Conservation (phyloP, 37 sponge, comb jelly and placozoan genomes). For the Cliona cf. orientalis region DNA sequence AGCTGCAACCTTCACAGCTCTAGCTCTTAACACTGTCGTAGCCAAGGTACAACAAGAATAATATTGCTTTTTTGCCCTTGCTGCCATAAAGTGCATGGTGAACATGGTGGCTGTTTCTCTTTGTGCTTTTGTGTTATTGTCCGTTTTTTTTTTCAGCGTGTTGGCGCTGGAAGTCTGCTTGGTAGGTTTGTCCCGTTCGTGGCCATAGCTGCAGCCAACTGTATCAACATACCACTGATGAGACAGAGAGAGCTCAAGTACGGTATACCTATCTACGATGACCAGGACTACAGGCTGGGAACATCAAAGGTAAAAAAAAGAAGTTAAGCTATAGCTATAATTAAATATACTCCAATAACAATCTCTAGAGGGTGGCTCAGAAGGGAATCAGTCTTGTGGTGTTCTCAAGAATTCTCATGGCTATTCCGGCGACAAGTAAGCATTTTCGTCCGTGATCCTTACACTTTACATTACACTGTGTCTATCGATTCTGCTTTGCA, state of each 20-base stretch:
- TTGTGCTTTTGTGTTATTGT: no score
- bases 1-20: conserved; percentile 82
- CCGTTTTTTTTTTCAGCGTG: no score
- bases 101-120: no score
- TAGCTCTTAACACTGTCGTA: conserved; percentile 71
- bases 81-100: no score
- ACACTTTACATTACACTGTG: not conserved
- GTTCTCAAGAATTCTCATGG: conserved; percentile 85
- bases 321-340: not conserved
- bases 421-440: conserved; percentile 87
- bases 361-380: conserved; percentile 66
- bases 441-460: not conserved
- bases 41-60: no score
- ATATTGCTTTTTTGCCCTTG: no score
- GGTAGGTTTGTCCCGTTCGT: conserved; percentile 88
- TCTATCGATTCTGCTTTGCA: not conserved
- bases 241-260: conserved; percentile 81
- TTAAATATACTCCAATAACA: not conserved
- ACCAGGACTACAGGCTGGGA: conserved; percentile 68
- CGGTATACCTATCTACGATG: conserved; percentile 66
- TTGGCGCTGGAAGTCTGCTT: conserved; percentile 78
- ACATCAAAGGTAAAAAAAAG: conserved; percentile 54
- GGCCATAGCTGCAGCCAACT: conserved; percentile 94
- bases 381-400: conserved; percentile 84
- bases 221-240: conserved; percentile 95